Evolutionary conservation across 2,888 invertebrate species (phyloP).

Genomic region (Arctia plantaginis): DNA sequence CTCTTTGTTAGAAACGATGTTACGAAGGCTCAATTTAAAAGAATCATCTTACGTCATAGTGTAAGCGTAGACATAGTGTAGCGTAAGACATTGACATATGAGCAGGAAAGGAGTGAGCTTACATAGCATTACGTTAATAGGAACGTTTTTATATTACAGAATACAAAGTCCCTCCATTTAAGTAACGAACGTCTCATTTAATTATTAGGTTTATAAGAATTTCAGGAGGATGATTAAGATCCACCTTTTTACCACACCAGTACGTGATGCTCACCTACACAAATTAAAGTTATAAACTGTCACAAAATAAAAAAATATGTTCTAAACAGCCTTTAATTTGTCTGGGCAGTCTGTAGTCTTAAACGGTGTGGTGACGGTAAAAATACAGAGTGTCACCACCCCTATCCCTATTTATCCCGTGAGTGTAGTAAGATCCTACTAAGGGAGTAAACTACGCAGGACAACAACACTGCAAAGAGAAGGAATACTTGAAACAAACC

Average conservation of each 20-base stretch:
- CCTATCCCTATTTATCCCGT: too few relatives aligned
- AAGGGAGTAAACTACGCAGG: too few relatives aligned
- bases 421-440: too few relatives aligned
- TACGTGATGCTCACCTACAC: not conserved
- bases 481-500: too few relatives aligned
- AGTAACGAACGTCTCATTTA: slow-evolving; percentile 13
- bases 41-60: not conserved
- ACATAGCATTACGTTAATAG: slow-evolving; percentile 29
- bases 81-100: slow-evolving; percentile 16
- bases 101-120: slow-evolving; percentile 27
- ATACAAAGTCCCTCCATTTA: not conserved
- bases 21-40: not conserved
- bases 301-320: too few relatives aligned
- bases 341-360: too few relatives aligned
- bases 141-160: slow-evolving; percentile 23
- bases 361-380: too few relatives aligned
- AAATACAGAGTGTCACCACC: too few relatives aligned
- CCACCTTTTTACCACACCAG: not conserved
- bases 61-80: too few relatives aligned
- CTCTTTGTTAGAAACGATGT: not conserved
- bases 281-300: not conserved
- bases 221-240: slow-evolving; percentile 4
- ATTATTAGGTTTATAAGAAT: slow-evolving; percentile 7
- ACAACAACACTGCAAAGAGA: too few relatives aligned
- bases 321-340: too few relatives aligned